These are phyloP conservation scores for Himalopsyche japonica DNA, from an alignment of 2,888 invertebrate species.

Conservation along the genomic window DNA sequence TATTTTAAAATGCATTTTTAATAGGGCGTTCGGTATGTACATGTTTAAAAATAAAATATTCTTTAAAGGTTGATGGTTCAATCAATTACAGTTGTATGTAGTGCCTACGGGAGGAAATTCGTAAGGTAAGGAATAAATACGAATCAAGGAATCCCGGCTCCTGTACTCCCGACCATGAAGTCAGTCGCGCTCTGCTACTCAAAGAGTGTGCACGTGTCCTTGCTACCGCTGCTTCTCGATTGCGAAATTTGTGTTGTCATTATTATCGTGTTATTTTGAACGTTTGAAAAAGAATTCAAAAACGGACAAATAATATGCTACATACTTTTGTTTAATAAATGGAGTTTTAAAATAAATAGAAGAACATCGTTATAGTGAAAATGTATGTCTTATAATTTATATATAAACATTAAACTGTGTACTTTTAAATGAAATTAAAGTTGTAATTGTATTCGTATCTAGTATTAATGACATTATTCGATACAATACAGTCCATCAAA, in stretches of 20 bases:
- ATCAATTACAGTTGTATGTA: no score
- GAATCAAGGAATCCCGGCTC: not conserved
- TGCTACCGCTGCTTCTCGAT: not conserved
- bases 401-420: not conserved
- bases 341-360: not conserved
- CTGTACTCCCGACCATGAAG: not conserved
- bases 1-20: no score
- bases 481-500: not conserved
- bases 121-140: not conserved
- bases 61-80: no score
- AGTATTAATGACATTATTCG: not conserved
- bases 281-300: not conserved
- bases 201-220: not conserved
- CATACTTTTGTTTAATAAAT: no score
- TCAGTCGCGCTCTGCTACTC: not conserved
- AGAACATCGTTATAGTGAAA: not conserved
- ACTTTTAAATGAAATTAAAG: not conserved
- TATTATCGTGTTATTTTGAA: not conserved
- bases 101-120: not conserved
- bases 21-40: no score
- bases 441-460: not conserved
- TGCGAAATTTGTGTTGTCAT: not conserved
- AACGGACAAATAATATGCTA: not conserved
- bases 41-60: no score
- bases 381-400: not conserved